These are phyloP conservation scores for Lerema accius DNA, from an alignment of 1,140 invertebrate genomes.

Conservation along the genomic window DNA sequence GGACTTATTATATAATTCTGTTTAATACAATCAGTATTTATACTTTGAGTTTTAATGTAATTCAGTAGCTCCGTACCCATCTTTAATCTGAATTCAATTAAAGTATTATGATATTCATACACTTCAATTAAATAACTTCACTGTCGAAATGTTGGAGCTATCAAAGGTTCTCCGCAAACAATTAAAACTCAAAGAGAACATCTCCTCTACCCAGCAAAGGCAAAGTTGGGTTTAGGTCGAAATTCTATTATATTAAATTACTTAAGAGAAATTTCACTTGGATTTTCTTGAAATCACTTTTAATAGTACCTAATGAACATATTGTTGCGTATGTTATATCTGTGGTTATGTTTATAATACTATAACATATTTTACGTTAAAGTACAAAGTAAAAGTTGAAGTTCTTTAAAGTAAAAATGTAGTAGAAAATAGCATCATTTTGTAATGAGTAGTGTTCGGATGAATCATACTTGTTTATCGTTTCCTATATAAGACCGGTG, in stretches of 20 bases:
- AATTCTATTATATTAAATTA: conserved; percentile 53
- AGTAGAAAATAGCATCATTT: not conserved
- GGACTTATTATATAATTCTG: too few relatives aligned
- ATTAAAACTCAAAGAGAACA: conserved; percentile 49
- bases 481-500: too few relatives aligned
- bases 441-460: not conserved
- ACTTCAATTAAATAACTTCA: conserved; percentile 24
- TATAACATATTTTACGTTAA: too few relatives aligned
- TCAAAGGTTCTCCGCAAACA: conserved; percentile 46
- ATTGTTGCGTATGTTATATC: conserved; percentile 2
- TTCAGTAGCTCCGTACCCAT: too few relatives aligned
- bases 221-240: conserved; percentile 43
- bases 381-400: too few relatives aligned
- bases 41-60: too few relatives aligned
- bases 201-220: conserved; percentile 42
- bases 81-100: conserved; percentile 7
- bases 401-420: too few relatives aligned
- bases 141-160: conserved; percentile 30
- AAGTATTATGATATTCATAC: conserved; percentile 28
- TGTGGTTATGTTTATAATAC: too few relatives aligned
- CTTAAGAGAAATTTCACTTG: conserved; percentile 44
- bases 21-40: too few relatives aligned
- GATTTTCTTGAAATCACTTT: conserved; percentile 42
- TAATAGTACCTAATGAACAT: conserved; percentile 34
- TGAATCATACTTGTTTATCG: too few relatives aligned